Evolutionary conservation across 2,113 vertebrate genomes (phyloP).

Genomic region (Silurus meridionalis): DNA sequence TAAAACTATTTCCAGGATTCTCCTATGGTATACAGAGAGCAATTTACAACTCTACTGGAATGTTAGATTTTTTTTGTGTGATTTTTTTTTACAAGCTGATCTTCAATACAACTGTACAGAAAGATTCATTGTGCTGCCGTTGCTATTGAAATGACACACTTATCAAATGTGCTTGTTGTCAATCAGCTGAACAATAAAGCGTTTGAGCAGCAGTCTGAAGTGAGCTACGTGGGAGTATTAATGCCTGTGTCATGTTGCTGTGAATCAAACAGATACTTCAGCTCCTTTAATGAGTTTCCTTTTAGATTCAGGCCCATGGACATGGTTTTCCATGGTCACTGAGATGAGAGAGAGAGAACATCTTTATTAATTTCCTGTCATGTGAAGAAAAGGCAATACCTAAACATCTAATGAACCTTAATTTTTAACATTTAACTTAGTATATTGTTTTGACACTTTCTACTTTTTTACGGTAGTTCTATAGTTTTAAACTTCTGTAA

Average conservation of each 20-base stretch:
- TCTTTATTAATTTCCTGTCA: not conserved
- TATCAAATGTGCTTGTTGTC: slow-evolving; percentile 36
- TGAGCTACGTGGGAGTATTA: slow-evolving; percentile 52
- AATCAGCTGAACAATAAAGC: slow-evolving; percentile 36
- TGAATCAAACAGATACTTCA: slow-evolving; percentile 49
- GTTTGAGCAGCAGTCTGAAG: slow-evolving; percentile 43
- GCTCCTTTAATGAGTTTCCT: slow-evolving; percentile 45
- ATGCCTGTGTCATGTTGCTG: slow-evolving; percentile 50
- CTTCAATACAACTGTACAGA: not conserved
- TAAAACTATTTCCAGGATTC: not conserved
- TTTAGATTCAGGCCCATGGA: slow-evolving; percentile 13
- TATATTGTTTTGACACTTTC: not conserved
- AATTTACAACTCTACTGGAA: not conserved
- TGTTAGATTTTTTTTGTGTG: not conserved
- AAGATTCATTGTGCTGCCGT: not conserved
- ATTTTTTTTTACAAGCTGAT: slow-evolving; percentile 19
- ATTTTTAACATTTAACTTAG: not conserved
- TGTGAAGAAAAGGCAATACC: not conserved
- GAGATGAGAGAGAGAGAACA: not conserved
- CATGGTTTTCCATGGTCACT: not conserved
- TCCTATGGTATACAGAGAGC: not conserved
- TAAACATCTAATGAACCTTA: not conserved
- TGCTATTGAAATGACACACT: slow-evolving; percentile 27
- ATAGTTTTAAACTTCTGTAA: not conserved
- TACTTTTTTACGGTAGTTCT: not conserved